Conservation (phyloP, 2,888 invertebrate genomes). For the Tinea semifulvella region DNA sequence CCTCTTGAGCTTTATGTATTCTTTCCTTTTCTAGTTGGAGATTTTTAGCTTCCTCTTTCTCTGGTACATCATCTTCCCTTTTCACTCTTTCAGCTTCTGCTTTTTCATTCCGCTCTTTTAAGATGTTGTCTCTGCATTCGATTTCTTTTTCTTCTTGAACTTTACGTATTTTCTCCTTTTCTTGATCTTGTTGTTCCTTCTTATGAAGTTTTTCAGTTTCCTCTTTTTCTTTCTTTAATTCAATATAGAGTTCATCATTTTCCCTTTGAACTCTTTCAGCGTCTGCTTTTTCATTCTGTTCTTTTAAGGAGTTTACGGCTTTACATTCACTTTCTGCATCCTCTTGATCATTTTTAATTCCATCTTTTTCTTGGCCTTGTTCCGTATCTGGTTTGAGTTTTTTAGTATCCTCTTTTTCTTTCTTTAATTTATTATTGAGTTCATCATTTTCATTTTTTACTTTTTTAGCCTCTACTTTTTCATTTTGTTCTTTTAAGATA, state of each 20-base stretch:
- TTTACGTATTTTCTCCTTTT: slow-evolving; percentile 20
- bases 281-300: slow-evolving; percentile 2
- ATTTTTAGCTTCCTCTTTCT: slow-evolving; percentile 4
- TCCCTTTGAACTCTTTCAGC: not conserved
- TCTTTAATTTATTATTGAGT: slow-evolving; percentile 13
- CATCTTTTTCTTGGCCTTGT: not conserved
- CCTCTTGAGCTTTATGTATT: slow-evolving; percentile 6
- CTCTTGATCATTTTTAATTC: too few species aligned
- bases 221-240: slow-evolving; percentile 17
- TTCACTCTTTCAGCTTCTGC: not conserved
- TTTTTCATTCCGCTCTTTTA: slow-evolving; percentile 15
- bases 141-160: slow-evolving; percentile 16
- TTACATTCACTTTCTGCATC: too few species aligned
- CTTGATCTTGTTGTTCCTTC: slow-evolving; percentile 20
- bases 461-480: slow-evolving; percentile 17
- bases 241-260: slow-evolving; percentile 19
- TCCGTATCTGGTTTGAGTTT: not conserved
- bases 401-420: slow-evolving; percentile 8
- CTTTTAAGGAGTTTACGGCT: not conserved
- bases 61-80: not conserved
- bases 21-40: not conserved
- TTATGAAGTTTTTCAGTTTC: slow-evolving; percentile 15
- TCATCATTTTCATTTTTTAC: slow-evolving; percentile 14
- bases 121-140: slow-evolving; percentile 14
- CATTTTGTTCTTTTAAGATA: too few species aligned